These are phyloP conservation scores for Clitarchus hookeri DNA, from an alignment of 2,888 invertebrate species.

Conservation along the genomic window DNA sequence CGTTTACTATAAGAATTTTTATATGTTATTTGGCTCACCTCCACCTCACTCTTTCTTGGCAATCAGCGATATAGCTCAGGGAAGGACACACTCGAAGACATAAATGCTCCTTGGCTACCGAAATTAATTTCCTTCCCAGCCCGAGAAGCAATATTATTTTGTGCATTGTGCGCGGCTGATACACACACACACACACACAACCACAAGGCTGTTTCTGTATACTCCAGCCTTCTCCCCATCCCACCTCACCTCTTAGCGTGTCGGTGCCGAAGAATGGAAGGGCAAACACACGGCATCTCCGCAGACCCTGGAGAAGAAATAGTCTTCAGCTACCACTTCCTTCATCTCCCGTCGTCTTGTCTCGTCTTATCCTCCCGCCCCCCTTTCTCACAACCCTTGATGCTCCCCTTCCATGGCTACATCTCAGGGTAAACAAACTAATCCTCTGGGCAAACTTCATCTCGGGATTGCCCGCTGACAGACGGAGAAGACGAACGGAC, in stretches of 20 bases:
- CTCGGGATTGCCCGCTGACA: slow-evolving; percentile 19
- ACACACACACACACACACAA: neutral
- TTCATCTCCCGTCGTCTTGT: neutral
- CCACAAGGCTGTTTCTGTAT: too few species aligned
- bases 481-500: neutral
- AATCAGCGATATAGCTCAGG: too few species aligned
- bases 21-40: too few species aligned
- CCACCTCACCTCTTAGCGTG: neutral
- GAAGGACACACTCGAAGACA: too few species aligned
- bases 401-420: neutral
- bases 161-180: neutral
- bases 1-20: too few species aligned
- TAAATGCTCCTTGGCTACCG: too few species aligned
- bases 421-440: slow-evolving; percentile 25
- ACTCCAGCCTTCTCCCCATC: neutral
- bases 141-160: slow-evolving; percentile 1
- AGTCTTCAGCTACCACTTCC: neutral
- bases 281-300: slow-evolving; percentile 17
- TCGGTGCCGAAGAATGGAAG: slow-evolving; percentile 21
- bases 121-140: neutral
- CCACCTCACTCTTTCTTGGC: too few species aligned
- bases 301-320: neutral
- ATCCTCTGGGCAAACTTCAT: slow-evolving; percentile 25
- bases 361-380: neutral
- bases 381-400: neutral